Conservation (phyloP, 1,140 invertebrate species). For the Nixonia krombeini region DNA sequence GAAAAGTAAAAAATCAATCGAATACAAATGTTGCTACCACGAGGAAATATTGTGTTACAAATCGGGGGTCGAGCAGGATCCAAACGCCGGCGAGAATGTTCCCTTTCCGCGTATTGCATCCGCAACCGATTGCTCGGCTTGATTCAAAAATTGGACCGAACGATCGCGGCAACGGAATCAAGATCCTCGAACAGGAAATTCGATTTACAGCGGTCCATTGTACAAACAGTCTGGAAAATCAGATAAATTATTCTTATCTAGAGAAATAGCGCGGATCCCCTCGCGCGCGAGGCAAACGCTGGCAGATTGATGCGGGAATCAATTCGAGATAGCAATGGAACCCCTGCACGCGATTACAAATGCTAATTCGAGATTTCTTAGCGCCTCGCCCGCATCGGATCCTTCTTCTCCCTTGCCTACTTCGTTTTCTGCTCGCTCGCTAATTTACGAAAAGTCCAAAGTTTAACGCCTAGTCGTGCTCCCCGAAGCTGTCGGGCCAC, state of each 20-base stretch:
- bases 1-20: slow-evolving; percentile 40
- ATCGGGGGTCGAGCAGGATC: too few relatives aligned
- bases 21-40: slow-evolving; percentile 1
- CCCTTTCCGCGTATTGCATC: too few relatives aligned
- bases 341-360: slow-evolving; percentile 53
- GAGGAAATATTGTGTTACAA: too few relatives aligned
- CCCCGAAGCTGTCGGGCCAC: slow-evolving; percentile 36
- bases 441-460: slow-evolving; percentile 29
- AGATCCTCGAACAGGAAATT: not conserved
- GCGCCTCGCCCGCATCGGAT: slow-evolving; percentile 33
- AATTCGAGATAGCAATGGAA: slow-evolving; percentile 46
- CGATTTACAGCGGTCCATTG: not conserved
- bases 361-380: slow-evolving; percentile 62
- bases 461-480: slow-evolving; percentile 32
- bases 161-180: too few relatives aligned
- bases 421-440: slow-evolving; percentile 21
- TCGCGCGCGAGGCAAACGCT: slow-evolving; percentile 4
- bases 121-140: too few relatives aligned
- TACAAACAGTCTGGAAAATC: not conserved
- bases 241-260: slow-evolving; percentile 23
- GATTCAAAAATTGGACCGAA: too few relatives aligned
- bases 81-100: too few relatives aligned
- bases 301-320: slow-evolving; percentile 44
- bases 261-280: slow-evolving; percentile 6
- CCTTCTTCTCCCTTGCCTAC: slow-evolving; percentile 12